Conservation (phyloP, 92 coral and sea anemone genomes). For the Scolanthus callimorphus region DNA sequence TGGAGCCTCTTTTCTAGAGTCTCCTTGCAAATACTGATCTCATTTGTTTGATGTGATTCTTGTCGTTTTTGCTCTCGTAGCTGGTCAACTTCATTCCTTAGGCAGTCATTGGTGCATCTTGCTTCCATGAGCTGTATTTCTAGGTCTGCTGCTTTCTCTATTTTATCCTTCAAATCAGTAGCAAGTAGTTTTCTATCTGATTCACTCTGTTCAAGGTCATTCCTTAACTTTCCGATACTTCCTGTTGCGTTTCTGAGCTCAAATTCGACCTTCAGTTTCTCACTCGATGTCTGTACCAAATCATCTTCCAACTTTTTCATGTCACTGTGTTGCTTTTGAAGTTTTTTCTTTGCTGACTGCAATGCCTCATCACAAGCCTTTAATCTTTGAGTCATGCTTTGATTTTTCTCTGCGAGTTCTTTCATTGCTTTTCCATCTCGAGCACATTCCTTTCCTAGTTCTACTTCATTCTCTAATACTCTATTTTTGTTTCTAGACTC, state of each 20-base stretch:
- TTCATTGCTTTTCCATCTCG: conserved; percentile 25
- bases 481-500: conserved; percentile 27
- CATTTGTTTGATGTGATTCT: conserved; percentile 59
- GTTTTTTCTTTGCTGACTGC: conserved; percentile 8
- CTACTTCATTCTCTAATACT: conserved; percentile 32
- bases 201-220: conserved; percentile 55
- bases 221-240: conserved; percentile 50
- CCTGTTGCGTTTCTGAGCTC: conserved; percentile 42
- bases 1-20: conserved; percentile 69
- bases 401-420: conserved; percentile 49
- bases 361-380: conserved; percentile 14
- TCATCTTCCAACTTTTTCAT: conserved; percentile 52
- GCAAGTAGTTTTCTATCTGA: conserved; percentile 55
- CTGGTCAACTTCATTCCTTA: conserved; percentile 54
- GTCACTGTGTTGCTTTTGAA: conserved; percentile 11
- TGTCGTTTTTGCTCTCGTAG: conserved; percentile 62
- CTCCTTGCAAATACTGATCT: conserved; percentile 67
- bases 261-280: conserved; percentile 51
- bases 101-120: conserved; percentile 67
- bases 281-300: conserved; percentile 49
- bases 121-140: conserved; percentile 80
- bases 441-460: conserved; percentile 33
- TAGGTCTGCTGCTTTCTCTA: conserved; percentile 63
- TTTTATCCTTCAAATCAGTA: conserved; percentile 65
- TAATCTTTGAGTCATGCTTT: conserved; percentile 26